Evolutionary conservation across 2,113 vertebrate genomes (phyloP).

Genomic region (Pygoscelis adeliae): DNA sequence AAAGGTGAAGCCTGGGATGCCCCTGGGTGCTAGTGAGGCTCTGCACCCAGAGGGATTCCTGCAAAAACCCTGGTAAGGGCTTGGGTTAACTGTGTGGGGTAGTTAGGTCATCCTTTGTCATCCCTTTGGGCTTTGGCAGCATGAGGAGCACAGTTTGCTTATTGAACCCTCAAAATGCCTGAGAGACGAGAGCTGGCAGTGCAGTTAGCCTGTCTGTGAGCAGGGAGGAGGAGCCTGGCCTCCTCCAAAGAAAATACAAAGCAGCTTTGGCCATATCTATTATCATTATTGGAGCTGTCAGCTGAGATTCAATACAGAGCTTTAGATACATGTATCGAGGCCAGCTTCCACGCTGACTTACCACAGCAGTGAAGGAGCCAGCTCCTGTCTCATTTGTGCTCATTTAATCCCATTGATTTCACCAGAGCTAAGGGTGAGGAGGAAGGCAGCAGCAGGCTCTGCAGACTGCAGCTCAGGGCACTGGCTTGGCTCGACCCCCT

Average conservation of each 20-base stretch:
- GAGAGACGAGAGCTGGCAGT: background rate
- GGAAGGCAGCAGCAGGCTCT: background rate
- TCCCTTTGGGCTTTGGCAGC: background rate
- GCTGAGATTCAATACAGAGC: constrained; percentile 24
- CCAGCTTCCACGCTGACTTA: constrained; percentile 19
- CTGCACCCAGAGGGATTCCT: background rate
- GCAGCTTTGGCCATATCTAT: constrained; percentile 19
- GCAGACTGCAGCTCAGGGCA: background rate
- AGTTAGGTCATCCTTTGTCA: background rate
- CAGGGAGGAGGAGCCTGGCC: background rate
- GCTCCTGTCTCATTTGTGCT: constrained; percentile 36
- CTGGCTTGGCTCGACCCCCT: background rate
- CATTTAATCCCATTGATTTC: constrained; percentile 51
- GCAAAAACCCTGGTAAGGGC: accelerated
- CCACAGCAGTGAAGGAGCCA: constrained; percentile 4
- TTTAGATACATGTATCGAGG: constrained; percentile 15
- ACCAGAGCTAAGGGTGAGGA: background rate
- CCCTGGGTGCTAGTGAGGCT: accelerated
- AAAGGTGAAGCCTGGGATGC: background rate
- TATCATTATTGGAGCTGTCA: constrained; percentile 61
- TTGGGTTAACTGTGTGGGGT: background rate
- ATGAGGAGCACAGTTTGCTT: background rate
- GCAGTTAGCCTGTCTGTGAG: background rate
- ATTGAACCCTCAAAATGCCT: background rate
- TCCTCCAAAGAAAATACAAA: background rate